Conservation (phyloP, 2,888 invertebrate genomes). For the Leptinotarsa juncta region DNA sequence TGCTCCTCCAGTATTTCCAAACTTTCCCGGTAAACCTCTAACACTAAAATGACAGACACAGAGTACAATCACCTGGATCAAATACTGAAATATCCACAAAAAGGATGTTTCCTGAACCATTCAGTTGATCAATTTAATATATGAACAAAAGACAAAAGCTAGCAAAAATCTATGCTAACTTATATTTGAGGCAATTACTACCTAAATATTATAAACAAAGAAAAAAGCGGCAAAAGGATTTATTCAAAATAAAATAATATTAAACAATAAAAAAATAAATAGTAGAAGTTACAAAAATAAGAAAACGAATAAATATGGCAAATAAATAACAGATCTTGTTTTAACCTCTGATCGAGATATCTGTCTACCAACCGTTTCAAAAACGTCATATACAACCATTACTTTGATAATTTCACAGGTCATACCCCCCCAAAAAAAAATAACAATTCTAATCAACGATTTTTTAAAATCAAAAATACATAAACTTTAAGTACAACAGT, state of each 20-base stretch:
- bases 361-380: constrained; percentile 13
- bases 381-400: constrained; percentile 26
- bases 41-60: too few species aligned
- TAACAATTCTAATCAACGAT: constrained; percentile 20
- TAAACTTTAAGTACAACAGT: constrained; percentile 45
- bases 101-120: too few species aligned
- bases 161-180: too few species aligned
- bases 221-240: constrained; percentile 50
- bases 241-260: constrained; percentile 50
- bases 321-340: constrained; percentile 49
- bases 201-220: constrained; percentile 27
- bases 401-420: constrained; percentile 2
- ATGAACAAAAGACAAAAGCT: too few species aligned
- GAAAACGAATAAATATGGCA: constrained; percentile 52
- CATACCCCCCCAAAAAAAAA: constrained; percentile 14
- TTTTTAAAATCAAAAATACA: constrained; percentile 34
- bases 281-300: constrained; percentile 50
- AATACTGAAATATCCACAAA: too few species aligned
- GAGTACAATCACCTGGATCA: too few species aligned
- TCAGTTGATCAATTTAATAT: too few species aligned
- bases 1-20: too few species aligned
- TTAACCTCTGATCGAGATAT: constrained; percentile 26
- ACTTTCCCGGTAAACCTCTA: too few species aligned
- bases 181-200: background rate
- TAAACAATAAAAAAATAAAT: constrained; percentile 53